These are phyloP conservation scores for Delia radicum DNA, from an alignment of 1,140 invertebrate species.

Conservation along the genomic window DNA sequence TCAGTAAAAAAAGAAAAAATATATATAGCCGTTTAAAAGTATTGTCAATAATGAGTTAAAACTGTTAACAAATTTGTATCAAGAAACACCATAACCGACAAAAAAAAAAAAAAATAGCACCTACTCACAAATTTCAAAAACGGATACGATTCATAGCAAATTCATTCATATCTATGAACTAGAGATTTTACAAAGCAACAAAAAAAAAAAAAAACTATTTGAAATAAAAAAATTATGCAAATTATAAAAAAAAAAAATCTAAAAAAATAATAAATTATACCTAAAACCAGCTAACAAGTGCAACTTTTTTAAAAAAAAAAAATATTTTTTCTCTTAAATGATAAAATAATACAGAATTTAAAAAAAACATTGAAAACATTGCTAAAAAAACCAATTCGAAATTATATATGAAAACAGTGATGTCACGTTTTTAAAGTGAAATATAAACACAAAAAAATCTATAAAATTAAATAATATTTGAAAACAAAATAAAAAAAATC, in stretches of 20 bases:
- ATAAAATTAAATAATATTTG: too few relatives aligned
- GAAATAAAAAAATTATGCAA: background rate
- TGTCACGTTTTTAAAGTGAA: slow-evolving; percentile 1
- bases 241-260: background rate
- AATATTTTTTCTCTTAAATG: background rate
- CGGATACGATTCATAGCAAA: background rate
- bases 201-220: background rate
- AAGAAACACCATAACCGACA: background rate
- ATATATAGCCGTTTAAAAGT: too few relatives aligned
- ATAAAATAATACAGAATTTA: background rate
- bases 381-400: background rate
- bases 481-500: background rate
- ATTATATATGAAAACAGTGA: background rate
- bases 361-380: background rate
- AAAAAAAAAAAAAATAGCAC: background rate
- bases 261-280: background rate
- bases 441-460: background rate
- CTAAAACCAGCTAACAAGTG: slow-evolving; percentile 2
- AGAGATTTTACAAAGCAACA: background rate
- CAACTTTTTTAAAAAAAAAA: slow-evolving; percentile 1
- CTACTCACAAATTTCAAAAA: background rate
- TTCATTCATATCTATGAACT: background rate
- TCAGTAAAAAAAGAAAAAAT: too few relatives aligned
- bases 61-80: too few relatives aligned
- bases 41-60: background rate